These are phyloP conservation scores for Nomada fucata DNA, from an alignment of 2,888 invertebrate genomes.

Conservation along the genomic window DNA sequence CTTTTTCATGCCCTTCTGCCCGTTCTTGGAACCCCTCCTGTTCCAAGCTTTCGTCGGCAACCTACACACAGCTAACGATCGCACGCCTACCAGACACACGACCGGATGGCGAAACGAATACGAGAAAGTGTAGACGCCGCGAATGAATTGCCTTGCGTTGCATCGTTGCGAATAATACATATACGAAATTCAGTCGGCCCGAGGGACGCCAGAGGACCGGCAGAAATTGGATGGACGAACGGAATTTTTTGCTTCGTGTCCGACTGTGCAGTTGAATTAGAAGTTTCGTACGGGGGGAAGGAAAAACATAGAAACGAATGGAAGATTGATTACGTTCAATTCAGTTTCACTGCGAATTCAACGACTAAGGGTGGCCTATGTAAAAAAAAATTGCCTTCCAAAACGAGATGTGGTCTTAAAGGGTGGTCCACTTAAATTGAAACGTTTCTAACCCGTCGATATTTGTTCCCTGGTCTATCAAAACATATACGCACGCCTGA, in stretches of 20 bases:
- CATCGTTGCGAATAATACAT: not conserved
- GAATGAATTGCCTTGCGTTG: conserved; percentile 27
- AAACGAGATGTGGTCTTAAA: too few species aligned
- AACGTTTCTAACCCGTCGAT: too few species aligned
- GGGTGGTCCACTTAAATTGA: too few species aligned
- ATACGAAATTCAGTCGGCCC: conserved; percentile 35
- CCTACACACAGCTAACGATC: conserved; percentile 41
- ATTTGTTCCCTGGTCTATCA: too few species aligned
- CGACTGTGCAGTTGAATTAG: too few species aligned
- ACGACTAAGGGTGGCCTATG: too few species aligned
- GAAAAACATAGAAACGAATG: too few species aligned
- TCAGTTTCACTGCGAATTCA: too few species aligned
- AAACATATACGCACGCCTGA: too few species aligned
- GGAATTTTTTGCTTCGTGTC: not conserved
- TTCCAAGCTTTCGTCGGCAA: conserved; percentile 25
- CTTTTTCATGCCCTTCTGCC: conserved; percentile 45
- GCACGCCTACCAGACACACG: conserved; percentile 45
- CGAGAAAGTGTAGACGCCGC: conserved; percentile 34
- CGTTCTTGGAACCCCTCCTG: conserved; percentile 36
- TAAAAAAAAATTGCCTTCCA: too few species aligned
- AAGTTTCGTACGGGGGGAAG: too few species aligned
- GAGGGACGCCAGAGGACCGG: not conserved
- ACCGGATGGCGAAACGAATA: conserved; percentile 48
- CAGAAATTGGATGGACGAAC: not conserved
- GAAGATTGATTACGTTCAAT: too few species aligned